A percentile compares a stretch with the other conserved stretches of the same genome.
Evolutionary conservation across 2,888 invertebrate genomes (phyloP).

Genomic region (Eupithecia tripunctaria): DNA sequence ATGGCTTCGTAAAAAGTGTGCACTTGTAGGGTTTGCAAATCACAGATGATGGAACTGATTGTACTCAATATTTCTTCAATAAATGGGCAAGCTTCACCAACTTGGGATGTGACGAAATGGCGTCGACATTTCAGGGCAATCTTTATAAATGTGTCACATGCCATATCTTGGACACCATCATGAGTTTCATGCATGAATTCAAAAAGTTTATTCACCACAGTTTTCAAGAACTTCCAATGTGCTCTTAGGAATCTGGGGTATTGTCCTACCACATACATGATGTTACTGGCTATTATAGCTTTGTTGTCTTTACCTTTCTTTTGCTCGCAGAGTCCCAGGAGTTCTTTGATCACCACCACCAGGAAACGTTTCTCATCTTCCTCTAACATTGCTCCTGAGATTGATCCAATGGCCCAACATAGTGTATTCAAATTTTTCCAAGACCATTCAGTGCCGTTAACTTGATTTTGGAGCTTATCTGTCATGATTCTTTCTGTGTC

Average conservation of each 20-base stretch:
- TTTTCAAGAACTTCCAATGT: constrained; percentile 99
- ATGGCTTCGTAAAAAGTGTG: constrained; percentile 99
- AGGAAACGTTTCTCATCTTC: constrained; percentile 99
- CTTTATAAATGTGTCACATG: constrained; percentile 99
- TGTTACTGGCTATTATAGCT: constrained; percentile 99
- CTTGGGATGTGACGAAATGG: constrained; percentile 98
- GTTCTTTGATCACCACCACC: constrained; percentile 99
- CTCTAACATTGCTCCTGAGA: constrained; percentile 99
- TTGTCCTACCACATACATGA: constrained; percentile 99
- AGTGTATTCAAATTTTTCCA: constrained; percentile 99
- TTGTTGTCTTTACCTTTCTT: constrained; percentile 99
- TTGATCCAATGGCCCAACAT: constrained; percentile 99
- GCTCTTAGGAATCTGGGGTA: constrained; percentile 99
- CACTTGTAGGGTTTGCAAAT: constrained; percentile 98
- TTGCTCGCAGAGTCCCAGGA: constrained; percentile 98
- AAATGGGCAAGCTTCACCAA: constrained; percentile 98
- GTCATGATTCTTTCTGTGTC: constrained; percentile 99
- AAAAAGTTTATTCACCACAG: constrained; percentile 99
- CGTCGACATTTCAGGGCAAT: constrained; percentile 99
- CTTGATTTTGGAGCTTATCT: constrained; percentile 98
- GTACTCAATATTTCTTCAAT: constrained; percentile 99
- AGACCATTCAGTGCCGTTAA: constrained; percentile 99
- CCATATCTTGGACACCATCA: constrained; percentile 99
- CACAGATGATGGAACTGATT: constrained; percentile 99
- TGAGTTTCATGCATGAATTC: constrained; percentile 99